Base-by-base conservation (phyloP, 1,140 invertebrate species). In the Plectrocnemia conspersa region DNA sequence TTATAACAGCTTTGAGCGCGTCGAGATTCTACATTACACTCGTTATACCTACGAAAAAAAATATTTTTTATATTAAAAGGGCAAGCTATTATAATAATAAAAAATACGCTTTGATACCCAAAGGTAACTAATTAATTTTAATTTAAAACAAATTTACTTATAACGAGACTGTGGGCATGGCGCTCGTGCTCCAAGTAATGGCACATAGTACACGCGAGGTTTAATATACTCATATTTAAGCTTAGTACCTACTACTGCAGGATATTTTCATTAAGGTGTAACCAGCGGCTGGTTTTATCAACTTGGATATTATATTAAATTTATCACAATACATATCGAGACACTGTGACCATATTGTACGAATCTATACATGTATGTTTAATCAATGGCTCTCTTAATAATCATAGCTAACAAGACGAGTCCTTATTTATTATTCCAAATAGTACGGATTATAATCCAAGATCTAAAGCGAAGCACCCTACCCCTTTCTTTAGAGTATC, bases 261-360 rank as follows among this genome's bases (percentile, higher is more conserved):
- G 25, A 24, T 29, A 27, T 50, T 50, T 50, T 50, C 47, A 50
- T 50, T 50, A 50, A 50, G 32, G 33, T 50, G 32, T 50, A 50
- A 32, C 47, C 47, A 7, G 33, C 15, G 38, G 33, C 47, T 22
- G 25, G 21, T 48, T 35, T 35, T 48, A 48, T 27, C 22, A 24
- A 4, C 13, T 38, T 10, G 33, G 27, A 45, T 42, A 13, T 49
- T 21, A 18, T 50, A 50, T 50, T 38, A 50, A 27, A 45, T n/a
- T n/a, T n/a, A n/a, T n/a, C n/a, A n/a, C n/a, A n/a, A n/a, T n/a
- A n/a, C n/a, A n/a, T n/a, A n/a, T n/a, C n/a, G n/a, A n/a, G n/a
- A n/a, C n/a, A n/a, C n/a, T n/a, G n/a, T n/a, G n/a, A n/a, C n/a
- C n/a, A n/a, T n/a, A n/a, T n/a, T n/a, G n/a, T n/a, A n/a, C n/a